Base-by-base conservation (phyloP, 2,888 invertebrate species). In the Stegana nigrithorax region DNA sequence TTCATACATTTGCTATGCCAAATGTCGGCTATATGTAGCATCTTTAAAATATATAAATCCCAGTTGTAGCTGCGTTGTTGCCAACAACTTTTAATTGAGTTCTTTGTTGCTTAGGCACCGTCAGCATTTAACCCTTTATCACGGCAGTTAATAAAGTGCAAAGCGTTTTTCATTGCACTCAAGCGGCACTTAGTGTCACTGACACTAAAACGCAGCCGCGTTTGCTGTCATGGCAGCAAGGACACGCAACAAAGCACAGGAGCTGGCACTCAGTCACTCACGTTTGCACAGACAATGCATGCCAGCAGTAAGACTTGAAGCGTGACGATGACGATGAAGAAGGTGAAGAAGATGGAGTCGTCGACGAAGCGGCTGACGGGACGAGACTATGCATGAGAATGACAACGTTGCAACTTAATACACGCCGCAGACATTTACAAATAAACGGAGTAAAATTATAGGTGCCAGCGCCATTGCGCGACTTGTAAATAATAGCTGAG, bases 361-460 rank as follows among this genome's bases (percentile, higher is more conserved):
- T n/a, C n/a, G n/a, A n/a, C n/a, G n/a, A n/a, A n/a, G n/a, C n/a
- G n/a, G n/a, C n/a, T n/a, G n/a, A n/a, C n/a, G n/a, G n/a, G n/a
- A n/a, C n/a, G n/a, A n/a, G n/a, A n/a, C n/a, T n/a, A 39, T 5
- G 39, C 39, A 17, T 5, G 10, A 7, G 29, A 29, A 25, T 45
- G 44, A 29, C 57, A 59, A 50, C 60, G 14, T 39, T 47, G 53
- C 29, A 53, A 53, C 32, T 53, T 47, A 62, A 65, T 64, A 62
- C 68, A 66, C 71, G 59, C 67, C 68, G 69, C 74, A 78, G 77
- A 73, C 77, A 78, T 78, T 73, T 75, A 75, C 75, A 75, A 78
- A 77, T 79, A 79, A 78, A 79, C 74, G 74, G 69, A 67, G 72
- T 69, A 73, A 78, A 79, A 78, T 78, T 78, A 79, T 77, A 75